Base-by-base conservation (phyloP, 2,888 invertebrate species). In the Scaeva pyrastri region DNA sequence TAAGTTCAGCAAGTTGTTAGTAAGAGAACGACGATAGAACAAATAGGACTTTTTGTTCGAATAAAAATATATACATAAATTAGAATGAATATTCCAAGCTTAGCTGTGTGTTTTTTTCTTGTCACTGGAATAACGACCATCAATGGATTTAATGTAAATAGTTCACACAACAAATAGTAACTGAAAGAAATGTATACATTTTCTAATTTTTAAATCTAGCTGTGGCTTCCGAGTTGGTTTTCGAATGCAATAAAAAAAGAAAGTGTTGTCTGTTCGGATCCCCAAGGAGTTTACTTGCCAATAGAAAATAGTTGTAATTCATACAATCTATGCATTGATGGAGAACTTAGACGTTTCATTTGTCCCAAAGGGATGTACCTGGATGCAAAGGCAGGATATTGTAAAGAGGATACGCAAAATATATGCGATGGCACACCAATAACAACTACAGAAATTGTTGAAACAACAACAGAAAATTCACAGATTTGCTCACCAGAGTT, bases 361-460 rank as follows among this genome's bases (percentile, higher is more conserved):
- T 90, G 90, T 36, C 81, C 80, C 0, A 21, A 50, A 2, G 89
- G 88, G 11, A 74, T 71, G 5, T 90, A 90, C 48, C 89, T 90
- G 31, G 84, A 89, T 83, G 72, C 21, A 0, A 43, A 58, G 2
- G 39, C 76, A 5, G 74, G 64, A 0, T 62, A 39, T 19, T 86
- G 86, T 39, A 62, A 43, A 5, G 7, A 19, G 2, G 82, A 86
- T 31, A 58, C 43, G 0, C 52, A 56, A 1, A 56, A 78, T 58
- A 23, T 48, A 19, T 82, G 81, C 19, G 12, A 56, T n/a, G n/a
- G n/a, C 39, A 2, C 16, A 41, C n/a, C 60, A 41, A 21, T 36
- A 39, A 64, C 64, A 3, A 73, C 68, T 7, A 12, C 16, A 36
- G 60, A 60, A 41, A 8, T n/a, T 14, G n/a, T 23, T 8, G 26